phyloP scores from a whole-genome alignment of 2,888 invertebrate genomes.

The Malthinus seriepunctatus region DNA sequence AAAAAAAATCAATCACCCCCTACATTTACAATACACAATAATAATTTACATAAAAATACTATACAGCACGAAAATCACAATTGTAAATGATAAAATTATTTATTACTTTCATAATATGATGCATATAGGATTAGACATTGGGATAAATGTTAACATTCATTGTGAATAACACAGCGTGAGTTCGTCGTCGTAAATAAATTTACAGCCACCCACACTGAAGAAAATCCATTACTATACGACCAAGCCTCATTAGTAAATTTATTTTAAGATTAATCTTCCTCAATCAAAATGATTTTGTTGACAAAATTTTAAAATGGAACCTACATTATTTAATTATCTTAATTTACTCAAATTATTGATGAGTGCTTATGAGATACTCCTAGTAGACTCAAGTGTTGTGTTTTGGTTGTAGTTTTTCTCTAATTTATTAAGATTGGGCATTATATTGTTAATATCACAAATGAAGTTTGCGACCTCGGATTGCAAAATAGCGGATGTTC shows the following conservation, averaged over 20 bases:
- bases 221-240: constrained; percentile 4
- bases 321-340: no score
- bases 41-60: no score
- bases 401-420: no score
- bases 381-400: no score
- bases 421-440: not conserved
- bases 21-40: no score
- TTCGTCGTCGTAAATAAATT: constrained; percentile 21
- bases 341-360: no score
- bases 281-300: constrained; percentile 20
- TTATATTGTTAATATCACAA: not conserved
- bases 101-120: no score
- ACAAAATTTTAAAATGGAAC: not conserved
- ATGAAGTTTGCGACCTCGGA: constrained; percentile 14
- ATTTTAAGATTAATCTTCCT: constrained; percentile 23
- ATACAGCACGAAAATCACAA: no score
- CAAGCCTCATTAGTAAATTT: constrained; percentile 24
- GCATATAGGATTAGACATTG: no score
- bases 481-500: constrained; percentile 21
- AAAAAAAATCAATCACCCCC: no score
- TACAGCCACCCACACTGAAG: constrained; percentile 18
- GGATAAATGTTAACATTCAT: constrained; percentile 12
- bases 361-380: no score
- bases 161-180: constrained; percentile 27
- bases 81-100: no score